phyloP scores from a whole-genome alignment of 2,888 invertebrate genomes.

The Conomelus anceps region DNA sequence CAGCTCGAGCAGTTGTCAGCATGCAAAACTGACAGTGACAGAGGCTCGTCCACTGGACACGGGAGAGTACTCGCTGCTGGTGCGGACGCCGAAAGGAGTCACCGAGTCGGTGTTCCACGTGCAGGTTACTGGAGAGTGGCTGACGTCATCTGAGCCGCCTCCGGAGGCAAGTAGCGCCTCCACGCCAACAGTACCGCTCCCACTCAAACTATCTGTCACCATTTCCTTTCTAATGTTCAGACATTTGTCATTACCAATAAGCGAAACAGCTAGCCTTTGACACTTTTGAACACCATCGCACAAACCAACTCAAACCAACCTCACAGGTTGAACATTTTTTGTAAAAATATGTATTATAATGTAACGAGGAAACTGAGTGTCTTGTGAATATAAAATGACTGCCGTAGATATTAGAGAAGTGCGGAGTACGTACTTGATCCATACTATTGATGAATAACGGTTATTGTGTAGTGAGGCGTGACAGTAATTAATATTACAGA shows the following conservation, averaged over 20 bases:
- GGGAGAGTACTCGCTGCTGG: conserved; percentile 57
- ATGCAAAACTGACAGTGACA: conserved; percentile 52
- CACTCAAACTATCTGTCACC: not conserved
- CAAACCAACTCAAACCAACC: not conserved
- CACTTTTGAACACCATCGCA: not conserved
- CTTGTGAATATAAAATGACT: not conserved
- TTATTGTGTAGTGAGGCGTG: no score
- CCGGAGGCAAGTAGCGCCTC: not conserved
- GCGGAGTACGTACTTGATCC: not conserved
- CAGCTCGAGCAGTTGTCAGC: conserved; percentile 51
- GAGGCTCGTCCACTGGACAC: conserved; percentile 51
- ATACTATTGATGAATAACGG: no score
- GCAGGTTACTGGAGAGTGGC: conserved; percentile 47
- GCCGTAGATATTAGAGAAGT: not conserved
- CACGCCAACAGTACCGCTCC: not conserved
- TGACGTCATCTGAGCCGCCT: conserved; percentile 19
- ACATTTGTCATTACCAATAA: not conserved
- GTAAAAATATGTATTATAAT: not conserved
- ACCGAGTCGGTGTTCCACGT: conserved; percentile 56
- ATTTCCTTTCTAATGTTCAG: not conserved
- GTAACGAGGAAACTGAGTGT: not conserved
- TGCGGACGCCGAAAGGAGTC: conserved; percentile 54
- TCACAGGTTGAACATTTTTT: not conserved
- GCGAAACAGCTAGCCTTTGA: not conserved
- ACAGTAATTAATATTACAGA: no score